Evolutionary conservation across 2,888 invertebrate species (phyloP), one percentile per base, ranked within the genome.

Genomic region (Dynastes maya): DNA sequence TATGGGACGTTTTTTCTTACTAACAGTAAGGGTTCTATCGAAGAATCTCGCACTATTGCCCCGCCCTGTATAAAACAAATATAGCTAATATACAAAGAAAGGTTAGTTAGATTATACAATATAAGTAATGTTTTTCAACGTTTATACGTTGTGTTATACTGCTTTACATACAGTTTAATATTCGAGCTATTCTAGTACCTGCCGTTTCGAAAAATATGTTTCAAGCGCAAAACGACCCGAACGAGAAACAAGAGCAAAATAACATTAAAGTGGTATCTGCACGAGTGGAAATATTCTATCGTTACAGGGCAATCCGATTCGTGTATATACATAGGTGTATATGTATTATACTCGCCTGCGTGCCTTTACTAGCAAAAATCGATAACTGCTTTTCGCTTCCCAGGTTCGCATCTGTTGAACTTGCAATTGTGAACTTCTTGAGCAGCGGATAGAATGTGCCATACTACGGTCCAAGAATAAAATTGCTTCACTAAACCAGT

Each of bases 381-480:
- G 58, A 72, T 72, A 58, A 58, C 72, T 58, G 37, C 58, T 72
- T 72, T 27, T 71, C 55, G 37, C 72, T 9, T 40, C 58, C 37
- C n/a, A 29, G 16, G 22, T 61, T 72, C 58, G 9, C 58, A 72
- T 72, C 72, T 72, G 72, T 72, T 72, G 72, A 72, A 61, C 22
- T 51, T 29, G 72, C 40, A 53, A 55, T 70, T 72, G 72, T 72
- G 40, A 58, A 58, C 2, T 72, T 72, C 40, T 58, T 22, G 72
- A 72, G 58, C 11, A 72, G 58, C 11, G 40, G 58, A 8, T 58
- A 58, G 55, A 58, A 2, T 58, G 16, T 22, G 22, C 8, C 8
- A 22, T 22, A 45, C 45, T 8, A 11, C 1, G 8, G 22, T 55
- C 5, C 6, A 55, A 22, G 1, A 55, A 55, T 8, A 55, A 55